Evolutionary conservation across 1,140 invertebrate species (phyloP), one percentile per base, ranked within the genome.

Genomic region (Panonychus citri): DNA sequence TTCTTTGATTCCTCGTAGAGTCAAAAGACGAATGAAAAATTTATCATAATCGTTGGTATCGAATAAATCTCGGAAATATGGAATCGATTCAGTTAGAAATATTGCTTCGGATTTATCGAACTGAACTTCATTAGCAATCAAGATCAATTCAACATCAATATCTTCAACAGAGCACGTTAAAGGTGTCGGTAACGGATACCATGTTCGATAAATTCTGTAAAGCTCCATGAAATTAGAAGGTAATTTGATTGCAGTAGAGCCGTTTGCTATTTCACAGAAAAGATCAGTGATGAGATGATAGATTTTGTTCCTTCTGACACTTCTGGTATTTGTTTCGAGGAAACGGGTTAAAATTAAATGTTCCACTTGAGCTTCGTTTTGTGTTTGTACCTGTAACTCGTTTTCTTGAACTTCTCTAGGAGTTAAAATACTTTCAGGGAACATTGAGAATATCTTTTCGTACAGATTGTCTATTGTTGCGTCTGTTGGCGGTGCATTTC

Each of bases 81-180:
- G 21, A 13, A 57, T n/a, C 12, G 59, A 30, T 42, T 54, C 13
- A 34, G 40, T 55, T 10, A 60, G 26, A 42, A 59, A 55, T 10
- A 49, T n/a, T 17, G 17, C 8, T 52, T 60, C 59, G 8, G 51
- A 15, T 27, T 27, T 15, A 43, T 59, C 26, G 43, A 28, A 58
- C 19, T 54, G 25, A 17, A 60, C 19, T 52, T 60, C 59, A 50
- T 55, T 54, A 13, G 59, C 59, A 15, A 30, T 42, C 26, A 60
- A 53, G 15, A 34, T 54, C 3, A 46, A 25, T 26, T 30, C 37
- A 25, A 57, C n/a, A 19, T 57, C 40, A 30, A 55, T 39, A 3
- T 28, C 28, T 19, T 46, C 53, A 34, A 60, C 50, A 15, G 17
- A 19, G 27, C 17, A 30, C 4, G 55, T 15, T 21, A 34, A 7